phyloP scores from a whole-genome alignment of 2,113 vertebrate species.

The Dromaius novaehollandiae region DNA sequence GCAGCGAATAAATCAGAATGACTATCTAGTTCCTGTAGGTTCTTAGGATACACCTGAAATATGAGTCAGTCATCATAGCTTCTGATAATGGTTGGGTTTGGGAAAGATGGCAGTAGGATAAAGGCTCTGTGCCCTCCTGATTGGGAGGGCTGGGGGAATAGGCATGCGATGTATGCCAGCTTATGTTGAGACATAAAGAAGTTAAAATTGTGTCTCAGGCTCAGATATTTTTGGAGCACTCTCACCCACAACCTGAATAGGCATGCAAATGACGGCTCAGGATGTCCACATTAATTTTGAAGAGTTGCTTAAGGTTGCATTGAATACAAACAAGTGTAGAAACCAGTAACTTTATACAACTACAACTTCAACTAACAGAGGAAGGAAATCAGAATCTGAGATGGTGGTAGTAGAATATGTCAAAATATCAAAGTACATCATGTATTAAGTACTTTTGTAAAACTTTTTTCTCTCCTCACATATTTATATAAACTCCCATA shows the following conservation, averaged over 20 bases:
- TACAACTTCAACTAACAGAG: fast-evolving
- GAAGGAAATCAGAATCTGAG: not conserved
- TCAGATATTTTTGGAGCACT: not conserved
- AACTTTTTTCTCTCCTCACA: not conserved
- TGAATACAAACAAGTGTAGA: not conserved
- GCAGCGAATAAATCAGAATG: not conserved
- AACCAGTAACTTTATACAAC: not conserved
- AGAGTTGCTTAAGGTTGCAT: not conserved
- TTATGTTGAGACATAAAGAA: not conserved
- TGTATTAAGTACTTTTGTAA: not conserved
- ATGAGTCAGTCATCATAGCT: fast-evolving
- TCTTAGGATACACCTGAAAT: not conserved
- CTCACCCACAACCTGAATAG: not conserved
- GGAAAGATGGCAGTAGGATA: not conserved
- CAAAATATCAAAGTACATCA: not conserved
- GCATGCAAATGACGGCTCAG: not conserved
- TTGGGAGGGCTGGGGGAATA: not conserved
- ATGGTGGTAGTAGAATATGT: not conserved
- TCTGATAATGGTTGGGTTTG: fast-evolving
- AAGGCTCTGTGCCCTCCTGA: not conserved
- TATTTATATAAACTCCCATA: fast-evolving
- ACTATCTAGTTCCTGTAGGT: not conserved
- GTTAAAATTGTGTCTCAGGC: not conserved
- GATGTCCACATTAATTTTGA: not conserved
- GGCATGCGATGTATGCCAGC: no score